Base-by-base conservation (phyloP, 2,113 vertebrate genomes). In the Camelus dromedarius region DNA sequence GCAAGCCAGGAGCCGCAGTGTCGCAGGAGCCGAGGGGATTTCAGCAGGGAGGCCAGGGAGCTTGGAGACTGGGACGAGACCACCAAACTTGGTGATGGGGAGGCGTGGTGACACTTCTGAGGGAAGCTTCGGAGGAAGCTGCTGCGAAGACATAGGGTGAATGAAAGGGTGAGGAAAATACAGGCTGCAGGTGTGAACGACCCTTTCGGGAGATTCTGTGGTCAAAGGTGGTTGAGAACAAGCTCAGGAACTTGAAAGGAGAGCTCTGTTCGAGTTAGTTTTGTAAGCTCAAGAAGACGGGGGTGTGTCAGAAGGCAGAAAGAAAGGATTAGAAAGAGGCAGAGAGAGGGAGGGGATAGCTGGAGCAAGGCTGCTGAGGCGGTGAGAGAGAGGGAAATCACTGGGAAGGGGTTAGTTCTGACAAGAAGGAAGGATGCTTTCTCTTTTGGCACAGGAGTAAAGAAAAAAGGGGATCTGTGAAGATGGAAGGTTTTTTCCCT, bases 21-120 rank as follows among this genome's bases (percentile, higher is more conserved):
- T 90, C 50, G 48, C 42, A 50, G 96, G 64, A 86, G 67, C 60
- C 42, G 1, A 60, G 73, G 82, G 14, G 2, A 50, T 89, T 89
- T 93, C 83, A 79, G 6, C 62, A 64, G 62, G 75, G 72, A 89
- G 80, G 70, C 72, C 75, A 62, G 38, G 24, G 81, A 93, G 66
- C 70, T 32, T 52, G 48, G 35, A 18, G 42, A 8, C 30, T 4
- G 83, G 80, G 86, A 60, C 0, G 26, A 87, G 87, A 58, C 30
- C n/a, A 4, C 52, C n/a, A 56, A 69, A 6, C 64, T 62, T 83
- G 84, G 50, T 6, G 50, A 26, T 28, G 26, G 12, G 50, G 72
- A 52, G 62, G 70, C 46, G 30, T 72, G 80, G 24, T 50, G 30
- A 32, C 3, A 9, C 52, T 69, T 94, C 30, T 15, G 48, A 79